Evolutionary conservation across 2,113 vertebrate species (phyloP).

Genomic region (Sterna hirundo): DNA sequence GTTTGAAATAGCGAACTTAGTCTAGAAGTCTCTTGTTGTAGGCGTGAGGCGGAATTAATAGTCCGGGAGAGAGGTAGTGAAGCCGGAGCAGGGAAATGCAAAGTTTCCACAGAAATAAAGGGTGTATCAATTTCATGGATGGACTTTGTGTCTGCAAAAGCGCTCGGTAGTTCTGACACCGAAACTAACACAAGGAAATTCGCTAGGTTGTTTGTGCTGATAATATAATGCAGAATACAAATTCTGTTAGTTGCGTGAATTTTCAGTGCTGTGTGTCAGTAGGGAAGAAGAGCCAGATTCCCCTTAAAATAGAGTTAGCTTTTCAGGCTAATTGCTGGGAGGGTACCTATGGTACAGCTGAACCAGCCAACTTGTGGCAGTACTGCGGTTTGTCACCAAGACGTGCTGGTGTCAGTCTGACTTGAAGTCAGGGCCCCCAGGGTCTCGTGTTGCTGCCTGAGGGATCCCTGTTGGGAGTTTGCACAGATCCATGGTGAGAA

Average conservation of each 20-base stretch:
- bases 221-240: accelerated
- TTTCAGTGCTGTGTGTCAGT: too few species aligned
- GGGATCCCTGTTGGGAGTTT: background rate
- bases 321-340: accelerated
- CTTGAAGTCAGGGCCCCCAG: accelerated
- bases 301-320: accelerated
- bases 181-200: background rate
- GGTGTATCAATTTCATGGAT: accelerated
- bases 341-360: accelerated
- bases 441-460: accelerated
- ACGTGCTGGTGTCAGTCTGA: accelerated
- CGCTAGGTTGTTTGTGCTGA: accelerated
- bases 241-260: background rate
- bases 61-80: background rate
- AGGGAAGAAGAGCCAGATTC: background rate
- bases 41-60: background rate
- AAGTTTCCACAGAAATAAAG: background rate
- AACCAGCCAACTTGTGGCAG: accelerated
- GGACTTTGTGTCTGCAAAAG: background rate
- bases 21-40: background rate
- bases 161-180: background rate
- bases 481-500: accelerated
- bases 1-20: background rate
- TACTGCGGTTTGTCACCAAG: accelerated
- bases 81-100: background rate